Conservation (phyloP, 2,113 vertebrate genomes). For the Himantopus leucocephalus region DNA sequence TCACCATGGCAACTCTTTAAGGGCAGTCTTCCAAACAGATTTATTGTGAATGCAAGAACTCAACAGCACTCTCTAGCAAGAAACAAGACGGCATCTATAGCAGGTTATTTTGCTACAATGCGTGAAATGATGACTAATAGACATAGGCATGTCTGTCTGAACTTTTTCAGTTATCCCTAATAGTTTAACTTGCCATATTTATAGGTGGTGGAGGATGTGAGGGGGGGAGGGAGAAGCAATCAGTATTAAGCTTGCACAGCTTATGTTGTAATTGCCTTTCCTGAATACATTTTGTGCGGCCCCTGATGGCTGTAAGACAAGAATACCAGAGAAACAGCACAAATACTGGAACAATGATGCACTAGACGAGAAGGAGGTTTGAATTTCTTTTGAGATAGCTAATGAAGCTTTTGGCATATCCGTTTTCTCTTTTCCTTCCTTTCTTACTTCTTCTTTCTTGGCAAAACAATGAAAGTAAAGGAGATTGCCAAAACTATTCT, state of each 20-base stretch:
- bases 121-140: slow-evolving; percentile 41
- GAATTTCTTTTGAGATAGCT: slow-evolving; percentile 42
- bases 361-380: slow-evolving; percentile 12
- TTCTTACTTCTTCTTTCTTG: slow-evolving; percentile 49
- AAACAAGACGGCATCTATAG: slow-evolving; percentile 37
- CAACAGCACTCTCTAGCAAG: slow-evolving; percentile 71
- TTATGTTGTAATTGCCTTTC: slow-evolving; percentile 18
- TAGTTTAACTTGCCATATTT: slow-evolving; percentile 48
- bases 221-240: not conserved
- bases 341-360: not conserved
- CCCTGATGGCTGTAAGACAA: not conserved
- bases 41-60: slow-evolving; percentile 76
- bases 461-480: slow-evolving; percentile 33
- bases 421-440: slow-evolving; percentile 32
- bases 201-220: not conserved
- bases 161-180: slow-evolving; percentile 33
- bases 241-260: not conserved
- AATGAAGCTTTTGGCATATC: not conserved
- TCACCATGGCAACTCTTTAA: slow-evolving; percentile 78
- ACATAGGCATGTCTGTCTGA: slow-evolving; percentile 3
- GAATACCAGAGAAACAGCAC: not conserved
- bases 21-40: slow-evolving; percentile 75
- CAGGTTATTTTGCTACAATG: slow-evolving; percentile 45
- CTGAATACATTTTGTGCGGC: not conserved
- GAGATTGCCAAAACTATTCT: not conserved